These are phyloP conservation scores for Campylomormyrus tamandua DNA, from an alignment of 2,113 vertebrate species.

Conservation along the genomic window DNA sequence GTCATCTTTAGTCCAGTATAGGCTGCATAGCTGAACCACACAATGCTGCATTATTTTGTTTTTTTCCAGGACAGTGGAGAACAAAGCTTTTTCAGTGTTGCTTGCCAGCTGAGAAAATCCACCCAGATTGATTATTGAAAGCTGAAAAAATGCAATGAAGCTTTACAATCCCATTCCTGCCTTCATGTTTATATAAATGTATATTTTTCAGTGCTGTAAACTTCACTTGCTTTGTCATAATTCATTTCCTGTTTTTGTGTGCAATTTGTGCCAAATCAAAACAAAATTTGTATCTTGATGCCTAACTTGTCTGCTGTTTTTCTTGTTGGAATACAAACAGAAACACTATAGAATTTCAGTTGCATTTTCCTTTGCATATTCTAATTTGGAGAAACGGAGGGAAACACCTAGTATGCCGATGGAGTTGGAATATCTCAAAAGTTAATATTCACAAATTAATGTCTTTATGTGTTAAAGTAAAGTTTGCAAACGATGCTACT, in stretches of 20 bases:
- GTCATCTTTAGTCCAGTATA: neutral
- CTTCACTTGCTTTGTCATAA: neutral
- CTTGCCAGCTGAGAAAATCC: neutral
- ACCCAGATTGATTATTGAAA: neutral
- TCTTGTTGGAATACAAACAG: neutral
- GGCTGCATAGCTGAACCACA: neutral
- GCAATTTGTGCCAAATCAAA: neutral
- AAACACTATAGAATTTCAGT: neutral
- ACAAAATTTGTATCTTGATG: neutral
- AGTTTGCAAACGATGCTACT: neutral
- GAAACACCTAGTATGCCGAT: neutral
- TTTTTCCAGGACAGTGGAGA: neutral
- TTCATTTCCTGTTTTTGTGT: neutral
- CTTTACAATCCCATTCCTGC: neutral
- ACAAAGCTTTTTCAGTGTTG: neutral
- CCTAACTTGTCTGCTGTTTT: neutral
- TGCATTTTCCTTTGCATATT: neutral
- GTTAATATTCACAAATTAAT: neutral
- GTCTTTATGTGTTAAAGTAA: neutral
- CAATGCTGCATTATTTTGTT: neutral
- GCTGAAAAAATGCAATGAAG: neutral
- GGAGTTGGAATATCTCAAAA: neutral
- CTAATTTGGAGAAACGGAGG: neutral
- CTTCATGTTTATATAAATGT: neutral
- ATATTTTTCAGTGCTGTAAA: neutral